phyloP scores from a whole-genome alignment of 1,140 invertebrate genomes.

The Trachelipus rathkii region DNA sequence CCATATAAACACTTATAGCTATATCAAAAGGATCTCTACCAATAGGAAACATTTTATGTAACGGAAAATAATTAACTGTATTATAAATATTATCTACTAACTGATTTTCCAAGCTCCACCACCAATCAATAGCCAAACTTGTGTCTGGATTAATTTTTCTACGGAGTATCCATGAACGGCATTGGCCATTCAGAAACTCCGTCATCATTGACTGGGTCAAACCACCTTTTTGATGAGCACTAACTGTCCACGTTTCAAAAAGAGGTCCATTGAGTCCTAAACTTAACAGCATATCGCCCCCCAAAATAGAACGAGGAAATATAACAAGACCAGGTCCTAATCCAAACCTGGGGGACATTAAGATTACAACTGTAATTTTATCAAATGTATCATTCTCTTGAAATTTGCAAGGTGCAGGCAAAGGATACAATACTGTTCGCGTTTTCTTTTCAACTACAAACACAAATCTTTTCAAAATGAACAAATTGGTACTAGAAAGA shows the following conservation, averaged over 20 bases:
- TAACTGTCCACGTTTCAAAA: not conserved
- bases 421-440: not conserved
- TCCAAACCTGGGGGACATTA: not conserved
- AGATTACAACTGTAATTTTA: not conserved
- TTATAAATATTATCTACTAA: not conserved
- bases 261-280: not conserved
- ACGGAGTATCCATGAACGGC: not conserved
- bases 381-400: not conserved
- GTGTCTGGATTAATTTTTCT: not conserved
- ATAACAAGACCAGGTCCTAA: not conserved
- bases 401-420: not conserved
- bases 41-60: not conserved
- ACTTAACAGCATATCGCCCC: not conserved
- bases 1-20: not conserved
- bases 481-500: not conserved
- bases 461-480: not conserved
- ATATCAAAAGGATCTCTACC: not conserved
- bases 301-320: not conserved
- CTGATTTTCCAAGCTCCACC: not conserved
- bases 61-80: not conserved
- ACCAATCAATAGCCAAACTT: not conserved
- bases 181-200: not conserved
- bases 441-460: not conserved
- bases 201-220: conserved; percentile 1
- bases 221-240: not conserved